Base-by-base conservation (phyloP, 2,888 invertebrate genomes). In the Protula sp. region DNA sequence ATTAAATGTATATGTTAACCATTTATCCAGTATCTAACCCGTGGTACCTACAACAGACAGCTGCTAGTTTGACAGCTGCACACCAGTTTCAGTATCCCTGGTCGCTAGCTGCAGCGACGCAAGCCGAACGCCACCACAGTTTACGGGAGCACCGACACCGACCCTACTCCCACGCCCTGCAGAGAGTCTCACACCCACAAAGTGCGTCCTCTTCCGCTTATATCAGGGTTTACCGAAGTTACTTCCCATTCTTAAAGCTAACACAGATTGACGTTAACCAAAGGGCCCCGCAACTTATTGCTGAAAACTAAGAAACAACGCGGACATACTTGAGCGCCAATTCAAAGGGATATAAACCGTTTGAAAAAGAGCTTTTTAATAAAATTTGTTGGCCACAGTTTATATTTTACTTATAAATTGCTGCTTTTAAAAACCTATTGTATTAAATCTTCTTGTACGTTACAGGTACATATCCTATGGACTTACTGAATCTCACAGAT, bases 161-260 rank as follows among this genome's bases (percentile, higher is more conserved):
- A 5, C 74, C 76, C 2, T 74, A 75, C 59, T 65, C 72, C 26
- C 70, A 74, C 57, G 72, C 73, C 0, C 74, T 75, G 60, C 75
- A 74, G 55, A 63, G 76, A 48, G 62, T 74, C 19, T 74, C 76
- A 3, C 75, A 75, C 0, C 73, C 75, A 2, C 70, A 69, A 54
- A 67, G 75, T 75, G 61, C 67, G 59, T 47, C 9, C 5, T 22
- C n/a, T n/a, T n/a, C n/a, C n/a, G n/a, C n/a, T n/a, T n/a, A n/a
- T n/a, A n/a, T n/a, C n/a, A n/a, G n/a, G n/a, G n/a, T n/a, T n/a
- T n/a, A n/a, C n/a, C n/a, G n/a, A n/a, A n/a, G n/a, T n/a, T n/a
- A n/a, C n/a, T n/a, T n/a, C n/a, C n/a, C n/a, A n/a, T n/a, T n/a
- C n/a, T n/a, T n/a, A n/a, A n/a, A n/a, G n/a, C n/a, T n/a, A n/a